Evolutionary conservation across 1,140 invertebrate species (phyloP).

Genomic region (Leptinotarsa texana): DNA sequence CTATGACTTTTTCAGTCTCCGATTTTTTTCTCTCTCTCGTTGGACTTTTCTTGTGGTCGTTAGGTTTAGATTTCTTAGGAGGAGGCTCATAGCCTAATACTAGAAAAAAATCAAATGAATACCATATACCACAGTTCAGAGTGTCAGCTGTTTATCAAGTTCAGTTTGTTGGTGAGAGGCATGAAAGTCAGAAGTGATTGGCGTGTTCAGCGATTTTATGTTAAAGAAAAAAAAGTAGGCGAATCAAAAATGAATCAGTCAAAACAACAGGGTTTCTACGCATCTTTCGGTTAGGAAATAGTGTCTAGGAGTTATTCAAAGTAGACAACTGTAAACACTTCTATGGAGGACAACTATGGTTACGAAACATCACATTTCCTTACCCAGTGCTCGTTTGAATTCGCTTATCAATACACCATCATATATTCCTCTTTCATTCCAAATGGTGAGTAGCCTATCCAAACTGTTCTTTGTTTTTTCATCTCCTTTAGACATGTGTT

Average conservation of each 20-base stretch:
- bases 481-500: slow-evolving; percentile 76
- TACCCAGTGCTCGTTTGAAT: slow-evolving; percentile 67
- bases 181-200: too few species aligned
- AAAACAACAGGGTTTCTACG: too few species aligned
- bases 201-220: too few species aligned
- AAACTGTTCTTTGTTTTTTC: slow-evolving; percentile 79
- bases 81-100: slow-evolving; percentile 55
- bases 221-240: too few species aligned
- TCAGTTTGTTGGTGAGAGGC: too few species aligned
- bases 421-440: slow-evolving; percentile 91
- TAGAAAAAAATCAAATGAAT: slow-evolving; percentile 13
- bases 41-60: slow-evolving; percentile 47
- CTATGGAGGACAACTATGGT: background rate
- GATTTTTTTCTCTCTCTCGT: slow-evolving; percentile 52
- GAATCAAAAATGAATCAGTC: too few species aligned
- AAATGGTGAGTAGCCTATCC: slow-evolving; percentile 83
- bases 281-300: background rate
- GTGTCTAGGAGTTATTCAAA: too few species aligned
- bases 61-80: slow-evolving; percentile 56
- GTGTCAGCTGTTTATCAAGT: too few species aligned
- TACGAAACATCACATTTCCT: slow-evolving; percentile 5
- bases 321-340: background rate
- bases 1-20: slow-evolving; percentile 58
- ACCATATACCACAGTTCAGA: too few species aligned
- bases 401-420: slow-evolving; percentile 76